Evolutionary conservation across 2,113 vertebrate species (phyloP), one percentile per base, ranked within the genome.

Genomic region (Hyaena hyaena): DNA sequence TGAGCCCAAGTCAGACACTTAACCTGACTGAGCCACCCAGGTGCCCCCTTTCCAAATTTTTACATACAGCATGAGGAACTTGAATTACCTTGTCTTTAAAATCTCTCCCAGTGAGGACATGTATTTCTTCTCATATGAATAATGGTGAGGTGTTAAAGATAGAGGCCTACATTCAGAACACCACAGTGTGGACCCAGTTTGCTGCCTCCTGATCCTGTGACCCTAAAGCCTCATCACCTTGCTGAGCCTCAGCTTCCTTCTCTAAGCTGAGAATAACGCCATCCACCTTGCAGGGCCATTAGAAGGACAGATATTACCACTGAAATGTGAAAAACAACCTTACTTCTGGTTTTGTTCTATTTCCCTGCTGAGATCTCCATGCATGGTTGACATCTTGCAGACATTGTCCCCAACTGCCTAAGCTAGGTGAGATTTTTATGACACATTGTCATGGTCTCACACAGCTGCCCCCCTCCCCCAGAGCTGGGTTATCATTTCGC

Each of bases 321-420:
- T 35, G 21, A 35, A 31, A 6, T 35, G 48, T 45, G 48, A 26
- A 77, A 68, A 12, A 24, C 2, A 87, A 15, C 24, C 31, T 4
- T 5, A 1, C 31, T 95, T 80, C 50, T 63, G 7, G 1, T 1
- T 17, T 21, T 14, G 4, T 16, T 48, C 5, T 10, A 2, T 28
- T 4, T 66, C 28, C 28, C 24, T 10, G 11, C 10, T 3, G 5
- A 11, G 19, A 11, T n/a, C 39, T n/a, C 50, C 24, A 43, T 2
- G 3, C n/a, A 39, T 0, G 4, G 4, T 9, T 28, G 0, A 1
- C 24, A 7, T 39, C 3, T 79, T 1, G 14, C 7, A 8, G 21
- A 21, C 31, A 2, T 7, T 23, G 16, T 35, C 45, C 33, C n/a
- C 8, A 24, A 4, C 12, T 43, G 15, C 73, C 39, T 5, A 1